These are phyloP conservation scores for Aspidoscelis tigris DNA, from an alignment of 2,113 vertebrate species.

Conservation along the genomic window DNA sequence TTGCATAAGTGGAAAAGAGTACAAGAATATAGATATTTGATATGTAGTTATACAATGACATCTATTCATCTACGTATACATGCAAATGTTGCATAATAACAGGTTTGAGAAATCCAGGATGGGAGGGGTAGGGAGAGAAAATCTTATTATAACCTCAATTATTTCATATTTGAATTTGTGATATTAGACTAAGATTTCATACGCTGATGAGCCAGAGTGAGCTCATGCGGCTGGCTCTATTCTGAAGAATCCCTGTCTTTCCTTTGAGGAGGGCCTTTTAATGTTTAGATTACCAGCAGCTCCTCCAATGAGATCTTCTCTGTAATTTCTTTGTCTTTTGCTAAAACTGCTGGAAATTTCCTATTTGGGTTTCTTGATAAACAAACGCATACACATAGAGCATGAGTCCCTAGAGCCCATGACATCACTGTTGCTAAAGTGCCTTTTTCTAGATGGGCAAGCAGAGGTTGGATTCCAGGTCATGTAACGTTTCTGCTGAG, in stretches of 20 bases:
- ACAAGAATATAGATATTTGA: neutral
- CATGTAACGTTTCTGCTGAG: neutral
- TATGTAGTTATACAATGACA: no score
- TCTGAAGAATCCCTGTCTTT: neutral
- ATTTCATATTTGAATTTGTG: neutral
- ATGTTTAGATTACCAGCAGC: slow-evolving; percentile 20
- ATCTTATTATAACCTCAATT: no score
- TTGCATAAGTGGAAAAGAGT: neutral
- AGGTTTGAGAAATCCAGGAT: no score
- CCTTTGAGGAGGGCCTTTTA: neutral
- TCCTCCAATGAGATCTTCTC: slow-evolving; percentile 13
- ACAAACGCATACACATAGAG: neutral
- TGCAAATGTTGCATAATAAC: neutral
- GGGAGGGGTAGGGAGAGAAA: neutral
- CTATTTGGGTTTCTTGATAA: neutral
- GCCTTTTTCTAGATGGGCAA: slow-evolving; percentile 9
- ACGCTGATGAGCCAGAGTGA: neutral
- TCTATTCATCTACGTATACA: no score
- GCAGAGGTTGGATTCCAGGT: neutral
- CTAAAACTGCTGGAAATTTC: slow-evolving; percentile 25
- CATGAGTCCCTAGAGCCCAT: neutral
- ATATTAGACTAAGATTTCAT: neutral
- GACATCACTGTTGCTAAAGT: slow-evolving; percentile 3
- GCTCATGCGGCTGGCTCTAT: slow-evolving; percentile 3
- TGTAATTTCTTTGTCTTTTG: slow-evolving; percentile 16